Evolutionary conservation across 2,113 vertebrate genomes (phyloP), one percentile per base, ranked within the genome.

Genomic region (Cynocephalus volans): DNA sequence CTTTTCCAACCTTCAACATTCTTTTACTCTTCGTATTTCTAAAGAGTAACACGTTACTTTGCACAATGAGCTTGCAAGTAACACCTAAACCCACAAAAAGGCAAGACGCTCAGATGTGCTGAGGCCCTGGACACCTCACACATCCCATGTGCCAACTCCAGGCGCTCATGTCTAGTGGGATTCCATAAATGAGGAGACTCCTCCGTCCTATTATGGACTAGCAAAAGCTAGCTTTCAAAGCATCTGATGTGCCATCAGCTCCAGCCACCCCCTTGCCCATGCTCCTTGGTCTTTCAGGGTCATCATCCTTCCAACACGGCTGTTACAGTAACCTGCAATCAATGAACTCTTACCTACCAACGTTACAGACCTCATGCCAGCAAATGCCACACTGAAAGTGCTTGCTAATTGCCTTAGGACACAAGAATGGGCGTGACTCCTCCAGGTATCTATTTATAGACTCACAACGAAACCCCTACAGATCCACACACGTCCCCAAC

Each of bases 301-400:
- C 18, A 6, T 12, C 19, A 10, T 11, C 50, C 36, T 21, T 8
- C 48, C 17, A 50, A n/a, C 5, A 11, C 76, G 83, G n/a, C 23
- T 9, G 5, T 54, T n/a, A 75, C 28, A 2, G 5, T 28, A 0
- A 19, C 48, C 24, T 2, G 4, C 15, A 48, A 36, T 10, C 77
- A 21, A 65, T 2, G 4, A 5, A 5, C 36, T 72, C 58, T 36
- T 4, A 9, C 70, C 80, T 33, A 58, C 31, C 64, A 8, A 7
- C 1, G 0, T 15, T 1, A 31, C 26, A 58, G 89, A 28, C 67
- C 54, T 28, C 24, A 31, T 0, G 5, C 8, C 13, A 28, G 24
- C 17, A 1, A 62, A 36, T 0, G 3, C 18, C 72, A 56, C 5
- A 0, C 1, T 0, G 41, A 2, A 45, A 14, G 5, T 1, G 0